phyloP scores from a whole-genome alignment of 2,113 vertebrate species.

The Melanostigma gelatinosum region DNA sequence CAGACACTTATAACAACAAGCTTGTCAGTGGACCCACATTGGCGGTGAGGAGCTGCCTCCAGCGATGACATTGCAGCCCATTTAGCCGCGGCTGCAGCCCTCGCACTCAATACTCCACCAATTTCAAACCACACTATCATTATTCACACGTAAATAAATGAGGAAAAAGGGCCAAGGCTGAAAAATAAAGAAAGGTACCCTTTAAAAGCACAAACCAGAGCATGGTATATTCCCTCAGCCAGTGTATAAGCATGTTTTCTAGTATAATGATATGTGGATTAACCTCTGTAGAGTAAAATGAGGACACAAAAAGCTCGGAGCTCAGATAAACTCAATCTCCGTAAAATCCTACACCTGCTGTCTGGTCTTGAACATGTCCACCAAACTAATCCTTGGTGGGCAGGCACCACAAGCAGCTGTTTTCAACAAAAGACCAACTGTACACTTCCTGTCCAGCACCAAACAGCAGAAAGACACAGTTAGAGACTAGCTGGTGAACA shows the following conservation, averaged over 20 bases:
- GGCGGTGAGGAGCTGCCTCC: neutral
- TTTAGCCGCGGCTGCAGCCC: neutral
- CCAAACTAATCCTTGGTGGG: neutral
- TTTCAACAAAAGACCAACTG: neutral
- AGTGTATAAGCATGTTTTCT: neutral
- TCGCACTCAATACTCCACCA: neutral
- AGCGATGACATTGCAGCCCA: neutral
- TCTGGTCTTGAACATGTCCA: neutral
- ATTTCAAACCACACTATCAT: neutral
- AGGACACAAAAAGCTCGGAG: neutral
- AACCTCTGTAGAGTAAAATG: neutral
- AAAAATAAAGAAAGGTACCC: neutral
- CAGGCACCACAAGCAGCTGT: neutral
- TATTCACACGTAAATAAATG: neutral
- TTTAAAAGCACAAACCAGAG: neutral
- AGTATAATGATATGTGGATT: neutral
- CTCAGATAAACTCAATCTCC: neutral
- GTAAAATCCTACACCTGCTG: neutral
- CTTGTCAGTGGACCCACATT: neutral
- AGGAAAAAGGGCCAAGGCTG: neutral
- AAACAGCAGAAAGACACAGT: neutral
- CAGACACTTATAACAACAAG: too few relatives aligned
- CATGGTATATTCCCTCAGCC: neutral
- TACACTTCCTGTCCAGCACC: neutral
- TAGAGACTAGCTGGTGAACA: neutral